Evolutionary conservation across 64 coral and sea anemone species (phyloP), one percentile per base, ranked within the genome.

Genomic region (Hydrozoanthus tunicans): DNA sequence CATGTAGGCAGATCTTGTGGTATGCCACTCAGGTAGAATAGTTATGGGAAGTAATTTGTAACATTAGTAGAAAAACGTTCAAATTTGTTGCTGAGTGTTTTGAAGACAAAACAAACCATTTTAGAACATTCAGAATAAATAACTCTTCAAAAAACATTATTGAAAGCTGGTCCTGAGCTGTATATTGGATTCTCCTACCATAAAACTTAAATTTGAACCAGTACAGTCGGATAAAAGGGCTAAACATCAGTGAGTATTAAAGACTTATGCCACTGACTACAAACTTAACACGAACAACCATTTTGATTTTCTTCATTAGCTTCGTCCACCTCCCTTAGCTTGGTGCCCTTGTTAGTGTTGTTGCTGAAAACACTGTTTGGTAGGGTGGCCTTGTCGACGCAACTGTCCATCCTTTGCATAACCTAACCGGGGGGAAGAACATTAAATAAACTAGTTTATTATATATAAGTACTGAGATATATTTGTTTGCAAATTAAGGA

Each of bases 321-420:
- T 64, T 99, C 97, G 51, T 99, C 97, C 8, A 99, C 97, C 51
- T 99, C 97, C 32, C 85, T 85, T 7, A 99, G 85, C 84, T 93
- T 93, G 62, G 94, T 91, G 54, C 92, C 95, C 73, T 92, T 91
- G 79, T 95, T 91, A 26, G 91, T 85, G 62, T 99, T 99, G 76
- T 96, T 99, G 64, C 91, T 99, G 57, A 99, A 93, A 43, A 99
- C 91, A 92, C 89, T 96, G 26, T 95, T 96, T 23, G 97, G 97
- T 20, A 99, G 86, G 17, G 94, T 93, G 7, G 90, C 97, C 25
- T 93, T 90, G 75, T 99, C 97, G 7, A 99, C 97, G 62, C 94
- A 99, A 70, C 93, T 99, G 56, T 99, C 97, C 97, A 99, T 99
- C 63, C 97, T 90, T 32, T 72, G 83, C 97, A 99, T 96, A 11